These are phyloP conservation scores for Xyrauchen texanus DNA, from an alignment of 2,113 vertebrate species.

Conservation along the genomic window DNA sequence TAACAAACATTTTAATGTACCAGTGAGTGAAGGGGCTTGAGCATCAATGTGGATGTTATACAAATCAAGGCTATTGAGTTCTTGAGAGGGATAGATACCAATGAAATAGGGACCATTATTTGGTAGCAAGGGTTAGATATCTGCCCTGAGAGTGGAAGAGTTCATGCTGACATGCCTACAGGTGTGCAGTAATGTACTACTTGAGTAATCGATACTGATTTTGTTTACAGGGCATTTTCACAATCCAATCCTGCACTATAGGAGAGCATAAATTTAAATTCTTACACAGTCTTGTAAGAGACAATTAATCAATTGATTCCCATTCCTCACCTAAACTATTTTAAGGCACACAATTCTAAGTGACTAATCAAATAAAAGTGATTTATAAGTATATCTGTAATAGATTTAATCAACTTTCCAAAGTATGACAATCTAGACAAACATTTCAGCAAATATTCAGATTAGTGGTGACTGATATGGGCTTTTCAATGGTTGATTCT, in stretches of 20 bases:
- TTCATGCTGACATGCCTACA: not conserved
- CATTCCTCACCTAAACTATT: too few relatives aligned
- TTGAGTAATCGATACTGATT: too few relatives aligned
- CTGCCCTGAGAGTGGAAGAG: not conserved
- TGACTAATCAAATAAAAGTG: too few relatives aligned
- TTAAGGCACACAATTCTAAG: too few relatives aligned
- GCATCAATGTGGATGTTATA: slow-evolving; percentile 61
- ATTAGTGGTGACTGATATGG: too few relatives aligned
- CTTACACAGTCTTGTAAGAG: not conserved
- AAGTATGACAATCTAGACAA: too few relatives aligned
- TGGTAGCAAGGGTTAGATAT: not conserved
- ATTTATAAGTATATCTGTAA: too few relatives aligned
- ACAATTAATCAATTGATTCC: not conserved
- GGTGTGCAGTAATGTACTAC: not conserved
- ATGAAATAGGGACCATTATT: slow-evolving; percentile 50
- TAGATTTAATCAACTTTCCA: too few relatives aligned
- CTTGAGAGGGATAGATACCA: slow-evolving; percentile 22
- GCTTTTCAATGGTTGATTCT: too few relatives aligned
- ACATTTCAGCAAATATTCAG: too few relatives aligned
- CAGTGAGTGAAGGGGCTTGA: slow-evolving; percentile 62
- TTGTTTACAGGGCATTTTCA: too few relatives aligned
- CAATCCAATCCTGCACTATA: too few relatives aligned
- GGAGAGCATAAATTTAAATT: not conserved
- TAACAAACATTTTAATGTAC: slow-evolving; percentile 70
- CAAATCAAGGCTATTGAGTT: slow-evolving; percentile 55